phyloP scores from a whole-genome alignment of 2,113 vertebrate genomes.

The Eudorcas thomsonii region DNA sequence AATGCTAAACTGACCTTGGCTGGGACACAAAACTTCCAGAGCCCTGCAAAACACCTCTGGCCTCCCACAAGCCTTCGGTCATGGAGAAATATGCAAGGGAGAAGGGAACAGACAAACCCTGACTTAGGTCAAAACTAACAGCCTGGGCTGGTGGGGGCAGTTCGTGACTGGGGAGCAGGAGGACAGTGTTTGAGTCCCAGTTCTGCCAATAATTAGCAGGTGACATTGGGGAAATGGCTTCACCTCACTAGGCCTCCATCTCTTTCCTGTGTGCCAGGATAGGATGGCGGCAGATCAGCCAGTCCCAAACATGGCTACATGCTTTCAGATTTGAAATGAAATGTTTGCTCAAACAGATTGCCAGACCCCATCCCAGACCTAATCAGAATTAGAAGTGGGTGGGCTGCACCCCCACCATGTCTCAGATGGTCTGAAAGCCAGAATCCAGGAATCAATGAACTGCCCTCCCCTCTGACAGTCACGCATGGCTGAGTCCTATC shows the following conservation, averaged over 20 bases:
- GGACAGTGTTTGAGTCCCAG: neutral
- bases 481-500: rapidly evolving
- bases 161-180: neutral
- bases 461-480: neutral
- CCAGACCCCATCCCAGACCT: neutral
- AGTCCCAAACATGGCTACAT: neutral
- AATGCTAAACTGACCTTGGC: slow-evolving; percentile 71
- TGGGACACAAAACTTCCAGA: slow-evolving; percentile 49
- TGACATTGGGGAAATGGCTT: slow-evolving; percentile 12
- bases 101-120: neutral
- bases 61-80: neutral
- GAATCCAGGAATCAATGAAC: neutral
- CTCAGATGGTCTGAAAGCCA: neutral
- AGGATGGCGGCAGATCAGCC: neutral
- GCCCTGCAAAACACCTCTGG: slow-evolving; percentile 49
- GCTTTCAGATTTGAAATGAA: neutral
- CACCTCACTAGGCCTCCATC: neutral
- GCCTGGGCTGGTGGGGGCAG: neutral
- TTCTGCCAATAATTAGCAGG: neutral
- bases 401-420: rapidly evolving
- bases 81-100: neutral
- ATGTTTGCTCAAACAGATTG: neutral
- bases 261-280: rapidly evolving
- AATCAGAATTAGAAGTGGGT: neutral
- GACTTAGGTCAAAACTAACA: neutral